phyloP scores from a whole-genome alignment of 2,797 vertebrate species.

The Characodon lateralis region DNA sequence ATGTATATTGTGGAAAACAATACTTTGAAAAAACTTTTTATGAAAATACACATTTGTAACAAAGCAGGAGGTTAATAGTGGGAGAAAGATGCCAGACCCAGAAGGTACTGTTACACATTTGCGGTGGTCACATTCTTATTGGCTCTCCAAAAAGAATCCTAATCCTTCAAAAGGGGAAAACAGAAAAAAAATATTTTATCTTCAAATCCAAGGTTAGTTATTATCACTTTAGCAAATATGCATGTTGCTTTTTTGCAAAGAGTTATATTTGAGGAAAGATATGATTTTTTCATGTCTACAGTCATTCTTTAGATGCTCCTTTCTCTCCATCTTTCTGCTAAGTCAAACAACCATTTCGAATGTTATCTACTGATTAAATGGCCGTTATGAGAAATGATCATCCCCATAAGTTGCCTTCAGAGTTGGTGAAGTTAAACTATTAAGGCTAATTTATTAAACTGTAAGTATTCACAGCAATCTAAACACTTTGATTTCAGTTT shows the following conservation, averaged over 20 bases:
- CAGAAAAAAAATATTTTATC: no score
- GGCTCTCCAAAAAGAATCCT: no score
- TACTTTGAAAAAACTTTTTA: not conserved
- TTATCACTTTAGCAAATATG: not conserved
- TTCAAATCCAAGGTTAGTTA: not conserved
- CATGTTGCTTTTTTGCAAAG: not conserved
- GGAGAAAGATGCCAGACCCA: not conserved
- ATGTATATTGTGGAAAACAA: not conserved
- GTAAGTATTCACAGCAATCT: not conserved
- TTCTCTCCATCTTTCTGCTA: not conserved
- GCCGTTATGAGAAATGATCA: not conserved
- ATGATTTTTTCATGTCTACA: not conserved
- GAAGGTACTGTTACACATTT: no score
- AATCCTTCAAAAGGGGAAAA: no score
- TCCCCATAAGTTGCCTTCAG: not conserved
- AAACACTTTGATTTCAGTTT: not conserved
- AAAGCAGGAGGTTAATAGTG: not conserved
- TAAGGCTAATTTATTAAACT: not conserved
- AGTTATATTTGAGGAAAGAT: not conserved
- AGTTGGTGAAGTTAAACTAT: not conserved
- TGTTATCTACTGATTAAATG: not conserved
- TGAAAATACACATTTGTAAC: not conserved
- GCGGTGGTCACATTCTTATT: no score
- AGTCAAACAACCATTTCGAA: not conserved
- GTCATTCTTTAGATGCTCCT: not conserved